phyloP scores from a whole-genome alignment of 1,140 invertebrate species.

The Ectropis grisescens region DNA sequence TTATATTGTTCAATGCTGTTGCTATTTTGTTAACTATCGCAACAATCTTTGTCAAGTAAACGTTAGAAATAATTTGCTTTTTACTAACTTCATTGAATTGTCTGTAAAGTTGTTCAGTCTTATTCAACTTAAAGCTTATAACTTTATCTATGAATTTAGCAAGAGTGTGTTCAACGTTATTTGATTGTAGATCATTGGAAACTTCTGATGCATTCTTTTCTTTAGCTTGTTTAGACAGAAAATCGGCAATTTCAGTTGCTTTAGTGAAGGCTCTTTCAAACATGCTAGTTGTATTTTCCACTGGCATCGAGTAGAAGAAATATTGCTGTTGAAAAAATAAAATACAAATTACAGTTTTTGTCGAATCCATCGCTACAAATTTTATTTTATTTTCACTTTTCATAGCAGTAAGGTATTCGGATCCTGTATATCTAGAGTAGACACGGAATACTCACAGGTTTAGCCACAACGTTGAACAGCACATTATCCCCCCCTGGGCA shows the following conservation, averaged over 20 bases:
- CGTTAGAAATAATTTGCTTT: conserved; percentile 30
- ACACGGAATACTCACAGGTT: conserved; percentile 63
- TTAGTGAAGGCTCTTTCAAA: conserved; percentile 40
- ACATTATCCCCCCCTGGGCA: conserved; percentile 57
- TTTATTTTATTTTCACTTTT: too few species aligned
- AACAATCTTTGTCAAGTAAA: conserved; percentile 55
- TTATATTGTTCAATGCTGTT: conserved; percentile 10
- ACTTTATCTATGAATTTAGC: conserved; percentile 24
- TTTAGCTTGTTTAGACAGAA: conserved; percentile 29
- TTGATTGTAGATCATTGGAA: conserved; percentile 20
- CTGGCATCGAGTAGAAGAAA: conserved; percentile 43
- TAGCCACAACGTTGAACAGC: conserved; percentile 48
- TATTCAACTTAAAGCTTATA: conserved; percentile 32
- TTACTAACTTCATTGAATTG: conserved; percentile 36
- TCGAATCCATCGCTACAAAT: too few species aligned
- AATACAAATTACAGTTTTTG: too few species aligned
- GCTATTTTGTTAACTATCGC: conserved; percentile 39
- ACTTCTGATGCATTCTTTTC: conserved; percentile 21
- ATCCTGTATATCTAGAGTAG: too few species aligned
- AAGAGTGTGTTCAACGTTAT: conserved; percentile 29
- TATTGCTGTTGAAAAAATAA: too few species aligned
- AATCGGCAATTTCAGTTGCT: conserved; percentile 23
- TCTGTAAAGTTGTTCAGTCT: conserved; percentile 26
- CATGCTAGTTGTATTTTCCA: conserved; percentile 34
- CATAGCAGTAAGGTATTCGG: too few species aligned